Evolutionary conservation across 2,888 invertebrate genomes (phyloP), one percentile per base, ranked within the genome.

Genomic region (Schizaphis graminum): DNA sequence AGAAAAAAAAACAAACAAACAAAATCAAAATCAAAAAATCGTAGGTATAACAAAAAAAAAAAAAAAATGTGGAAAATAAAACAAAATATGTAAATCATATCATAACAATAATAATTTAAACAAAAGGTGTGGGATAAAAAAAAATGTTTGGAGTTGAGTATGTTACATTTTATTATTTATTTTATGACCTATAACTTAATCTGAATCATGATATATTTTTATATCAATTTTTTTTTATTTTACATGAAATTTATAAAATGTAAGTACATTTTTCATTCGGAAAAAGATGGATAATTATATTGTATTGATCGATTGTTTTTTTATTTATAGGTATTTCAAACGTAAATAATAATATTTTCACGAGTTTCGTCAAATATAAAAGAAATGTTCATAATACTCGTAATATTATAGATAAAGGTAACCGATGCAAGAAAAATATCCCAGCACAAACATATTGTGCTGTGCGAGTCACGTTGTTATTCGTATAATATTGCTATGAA

Each of bases 1-100:
- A 91, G 88, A 94, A 90, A 94, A 93, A 94, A 93, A 90, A 93
- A 93, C 61, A 93, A 90, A 93, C 77, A 87, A 92, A 93, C 56
- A 90, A 77, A 88, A 85, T 91, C 88, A 89, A 89, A 92, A 93
- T 77, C 77, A 67, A 84, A 77, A 91, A 94, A 90, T 56, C 89
- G 87, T 85, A 85, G 77, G 87, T 93, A 89, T 44, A 92, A 87
- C 21, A 47, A 92, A 61, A 41, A 92, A 47, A n/a, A 28, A 47
- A 44, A 44, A 44, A 44, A 44, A 84, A 28, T 28, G 24, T 56
- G 16, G 67, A 77, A n/a, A 91, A 56, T 26, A 35, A 85, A 91
- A 90, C 8, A 67, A 90, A 90, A 49, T 53, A 61, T 41, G 28
- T 61, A 90, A 67, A 61, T 57, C 57, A 89, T 56, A 89, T 89